Evolutionary conservation across 2,113 vertebrate species (phyloP).

Genomic region (Cyprinodon tularosa): DNA sequence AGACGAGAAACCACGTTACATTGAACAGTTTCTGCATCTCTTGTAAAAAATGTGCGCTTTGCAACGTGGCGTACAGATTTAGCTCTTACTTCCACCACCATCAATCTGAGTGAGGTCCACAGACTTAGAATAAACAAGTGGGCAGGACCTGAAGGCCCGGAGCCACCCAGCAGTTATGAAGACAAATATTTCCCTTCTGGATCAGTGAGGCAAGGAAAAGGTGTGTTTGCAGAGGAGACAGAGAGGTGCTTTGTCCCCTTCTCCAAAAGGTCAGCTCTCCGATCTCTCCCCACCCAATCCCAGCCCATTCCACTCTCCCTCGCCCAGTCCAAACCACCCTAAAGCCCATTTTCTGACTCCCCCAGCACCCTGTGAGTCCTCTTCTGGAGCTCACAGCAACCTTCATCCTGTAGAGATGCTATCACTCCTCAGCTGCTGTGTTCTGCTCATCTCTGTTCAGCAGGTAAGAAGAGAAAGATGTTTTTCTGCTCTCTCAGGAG

Average conservation of each 20-base stretch:
- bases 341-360: slow-evolving; percentile 51
- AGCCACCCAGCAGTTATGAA: slow-evolving; percentile 62
- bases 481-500: neutral
- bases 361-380: slow-evolving; percentile 30
- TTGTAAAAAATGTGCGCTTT: neutral
- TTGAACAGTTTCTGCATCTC: neutral
- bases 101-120: slow-evolving; percentile 16
- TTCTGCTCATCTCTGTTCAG: slow-evolving; percentile 80
- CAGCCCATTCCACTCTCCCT: slow-evolving; percentile 26
- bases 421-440: slow-evolving; percentile 75
- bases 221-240: slow-evolving; percentile 85
- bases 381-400: slow-evolving; percentile 54
- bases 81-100: slow-evolving; percentile 7
- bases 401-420: slow-evolving; percentile 81
- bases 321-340: slow-evolving; percentile 26
- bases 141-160: slow-evolving; percentile 40
- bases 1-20: neutral
- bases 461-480: slow-evolving; percentile 81
- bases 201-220: slow-evolving; percentile 77
- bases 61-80: slow-evolving; percentile 2
- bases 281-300: slow-evolving; percentile 36
- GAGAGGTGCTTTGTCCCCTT: slow-evolving; percentile 89
- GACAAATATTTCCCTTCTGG: slow-evolving; percentile 83
- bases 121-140: slow-evolving; percentile 53
- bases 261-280: slow-evolving; percentile 72